phyloP scores from a whole-genome alignment of 2,113 vertebrate genomes.

The Oryzias woworae region DNA sequence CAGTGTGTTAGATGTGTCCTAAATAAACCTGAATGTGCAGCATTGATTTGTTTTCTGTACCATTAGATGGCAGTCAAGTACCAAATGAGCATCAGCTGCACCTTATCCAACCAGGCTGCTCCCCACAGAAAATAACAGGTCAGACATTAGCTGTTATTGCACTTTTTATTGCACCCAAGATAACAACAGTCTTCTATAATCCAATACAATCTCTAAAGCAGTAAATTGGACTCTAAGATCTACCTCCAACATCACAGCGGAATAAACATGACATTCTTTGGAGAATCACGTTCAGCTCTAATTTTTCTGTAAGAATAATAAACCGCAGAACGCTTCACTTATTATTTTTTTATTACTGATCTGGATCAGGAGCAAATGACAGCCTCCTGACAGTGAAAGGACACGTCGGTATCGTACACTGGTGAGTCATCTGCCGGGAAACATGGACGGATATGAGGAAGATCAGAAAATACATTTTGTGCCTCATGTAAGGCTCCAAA shows the following conservation, averaged over 20 bases:
- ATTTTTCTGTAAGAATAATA: too few species aligned
- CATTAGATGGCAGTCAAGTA: constrained; percentile 23
- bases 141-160: constrained; percentile 52
- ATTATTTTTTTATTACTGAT: constrained; percentile 1
- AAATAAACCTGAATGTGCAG: too few species aligned
- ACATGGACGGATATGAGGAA: constrained; percentile 2
- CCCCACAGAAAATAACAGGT: constrained; percentile 12
- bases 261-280: constrained; percentile 41
- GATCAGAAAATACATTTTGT: background rate
- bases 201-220: constrained; percentile 48
- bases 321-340: too few species aligned
- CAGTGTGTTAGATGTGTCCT: too few species aligned
- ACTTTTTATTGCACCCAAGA: constrained; percentile 80
- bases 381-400: constrained; percentile 3
- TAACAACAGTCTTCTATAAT: constrained; percentile 71
- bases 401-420: background rate
- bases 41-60: background rate
- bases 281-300: constrained; percentile 17
- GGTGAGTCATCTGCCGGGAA: constrained; percentile 10
- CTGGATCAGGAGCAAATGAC: constrained; percentile 19
- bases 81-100: background rate
- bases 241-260: constrained; percentile 45
- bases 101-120: background rate
- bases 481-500: background rate
- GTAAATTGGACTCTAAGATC: constrained; percentile 24